Conservation (phyloP, 30 jellyfish, hydroid and myxozoan species). For the Turritopsis dohrnii region DNA sequence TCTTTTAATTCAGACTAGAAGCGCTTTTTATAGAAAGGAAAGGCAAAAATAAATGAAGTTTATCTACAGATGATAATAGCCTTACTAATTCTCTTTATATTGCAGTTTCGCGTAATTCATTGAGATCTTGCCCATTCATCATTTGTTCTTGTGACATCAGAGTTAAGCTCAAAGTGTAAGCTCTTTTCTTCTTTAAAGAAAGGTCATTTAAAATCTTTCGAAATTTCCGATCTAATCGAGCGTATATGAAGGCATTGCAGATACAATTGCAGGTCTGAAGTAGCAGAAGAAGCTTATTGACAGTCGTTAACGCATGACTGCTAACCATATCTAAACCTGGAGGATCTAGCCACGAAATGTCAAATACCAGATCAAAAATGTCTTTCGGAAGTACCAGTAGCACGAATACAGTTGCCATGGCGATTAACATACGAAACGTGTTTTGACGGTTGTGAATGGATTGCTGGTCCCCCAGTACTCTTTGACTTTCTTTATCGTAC, state of each 20-base stretch:
- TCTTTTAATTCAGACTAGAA: too few relatives aligned
- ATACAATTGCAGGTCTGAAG: constrained; percentile 69
- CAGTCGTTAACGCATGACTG: constrained; percentile 4
- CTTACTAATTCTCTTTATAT: too few relatives aligned
- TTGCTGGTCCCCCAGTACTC: not conserved
- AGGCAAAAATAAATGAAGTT: too few relatives aligned
- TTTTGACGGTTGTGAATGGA: constrained; percentile 24
- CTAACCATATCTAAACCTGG: constrained; percentile 28
- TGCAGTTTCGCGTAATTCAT: not conserved
- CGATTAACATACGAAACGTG: constrained; percentile 39
- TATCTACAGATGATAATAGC: too few relatives aligned
- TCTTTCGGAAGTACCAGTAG: constrained; percentile 62
- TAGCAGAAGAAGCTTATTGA: constrained; percentile 41
- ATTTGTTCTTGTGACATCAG: too few relatives aligned
- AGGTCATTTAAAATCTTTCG: not conserved
- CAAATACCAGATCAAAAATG: constrained; percentile 36
- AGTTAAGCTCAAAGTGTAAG: not conserved
- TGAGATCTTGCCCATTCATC: not conserved
- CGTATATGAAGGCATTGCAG: constrained; percentile 58
- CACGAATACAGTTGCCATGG: constrained; percentile 49
- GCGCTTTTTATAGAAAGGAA: too few relatives aligned
- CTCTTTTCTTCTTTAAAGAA: not conserved
- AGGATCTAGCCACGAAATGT: constrained; percentile 52
- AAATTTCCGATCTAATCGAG: constrained; percentile 39
- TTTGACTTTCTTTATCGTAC: not conserved